These are phyloP conservation scores for Ectobius pallidus DNA, from an alignment of 2,888 invertebrate species.

Conservation along the genomic window DNA sequence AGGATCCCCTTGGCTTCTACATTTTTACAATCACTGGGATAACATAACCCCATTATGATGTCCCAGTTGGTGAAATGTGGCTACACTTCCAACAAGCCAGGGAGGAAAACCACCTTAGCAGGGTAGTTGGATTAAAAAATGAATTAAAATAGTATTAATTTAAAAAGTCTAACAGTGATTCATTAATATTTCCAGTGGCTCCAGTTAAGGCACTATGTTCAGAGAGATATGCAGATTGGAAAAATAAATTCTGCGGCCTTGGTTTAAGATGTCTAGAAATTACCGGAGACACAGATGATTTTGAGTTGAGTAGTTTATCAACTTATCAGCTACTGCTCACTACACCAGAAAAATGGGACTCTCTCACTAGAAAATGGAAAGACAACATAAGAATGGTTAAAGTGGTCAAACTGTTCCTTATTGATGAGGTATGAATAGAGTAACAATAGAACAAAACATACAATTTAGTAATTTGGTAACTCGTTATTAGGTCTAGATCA, in stretches of 20 bases:
- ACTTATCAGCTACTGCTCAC: conserved; percentile 71
- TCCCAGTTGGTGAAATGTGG: too few relatives aligned
- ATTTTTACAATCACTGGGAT: too few relatives aligned
- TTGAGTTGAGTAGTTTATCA: conserved; percentile 59
- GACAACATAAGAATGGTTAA: conserved; percentile 68
- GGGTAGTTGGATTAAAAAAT: too few relatives aligned
- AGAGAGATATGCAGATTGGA: conserved; percentile 76
- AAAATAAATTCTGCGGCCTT: conserved; percentile 66
- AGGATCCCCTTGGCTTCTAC: too few relatives aligned
- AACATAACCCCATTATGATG: too few relatives aligned
- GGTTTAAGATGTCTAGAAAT: conserved; percentile 71
- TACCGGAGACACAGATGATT: conserved; percentile 76
- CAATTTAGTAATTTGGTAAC: too few relatives aligned
- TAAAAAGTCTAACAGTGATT: background rate
- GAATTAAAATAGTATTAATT: too few relatives aligned
- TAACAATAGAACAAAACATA: too few relatives aligned
- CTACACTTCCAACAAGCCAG: too few relatives aligned
- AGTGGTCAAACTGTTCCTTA: conserved; percentile 68
- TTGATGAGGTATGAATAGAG: conserved; percentile 71
- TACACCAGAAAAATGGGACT: conserved; percentile 88
- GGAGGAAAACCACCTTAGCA: too few relatives aligned
- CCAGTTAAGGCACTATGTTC: conserved; percentile 81
- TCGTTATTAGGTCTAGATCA: too few relatives aligned
- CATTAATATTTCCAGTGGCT: conserved; percentile 63
- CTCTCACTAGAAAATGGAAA: conserved; percentile 75